Percentiles rank a stretch among this genome's conserved stretches.
Evolutionary conservation across 2,888 invertebrate species (phyloP).

Genomic region (Melinaea menophilus): DNA sequence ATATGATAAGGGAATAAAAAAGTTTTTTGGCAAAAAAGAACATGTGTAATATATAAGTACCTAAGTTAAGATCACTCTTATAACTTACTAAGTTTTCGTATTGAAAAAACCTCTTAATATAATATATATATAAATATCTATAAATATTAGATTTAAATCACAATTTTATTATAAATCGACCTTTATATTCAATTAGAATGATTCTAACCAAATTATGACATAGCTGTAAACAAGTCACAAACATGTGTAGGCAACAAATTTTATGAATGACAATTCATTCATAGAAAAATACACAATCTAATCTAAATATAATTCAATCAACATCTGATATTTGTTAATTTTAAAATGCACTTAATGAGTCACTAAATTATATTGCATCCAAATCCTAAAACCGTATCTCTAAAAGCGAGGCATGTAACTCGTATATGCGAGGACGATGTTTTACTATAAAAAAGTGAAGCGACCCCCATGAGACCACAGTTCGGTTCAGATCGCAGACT

Average conservation of each 20-base stretch:
- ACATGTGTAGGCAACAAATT: conserved; percentile 37
- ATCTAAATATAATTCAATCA: neutral
- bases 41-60: too few relatives aligned
- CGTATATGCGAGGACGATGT: conserved; percentile 57
- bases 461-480: conserved; percentile 62
- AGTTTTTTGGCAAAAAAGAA: too few relatives aligned
- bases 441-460: conserved; percentile 65
- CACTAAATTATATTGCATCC: neutral
- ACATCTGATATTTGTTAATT: neutral
- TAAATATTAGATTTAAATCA: conserved; percentile 16
- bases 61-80: too few relatives aligned
- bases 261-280: conserved; percentile 32
- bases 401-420: conserved; percentile 41
- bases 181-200: conserved; percentile 44
- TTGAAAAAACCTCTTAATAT: neutral
- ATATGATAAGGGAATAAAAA: too few relatives aligned
- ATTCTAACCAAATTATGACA: conserved; percentile 35
- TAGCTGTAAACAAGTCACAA: conserved; percentile 37
- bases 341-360: neutral
- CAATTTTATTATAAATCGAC: conserved; percentile 36
- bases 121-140: conserved; percentile 13
- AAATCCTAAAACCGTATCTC: conserved; percentile 32
- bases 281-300: conserved; percentile 15
- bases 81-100: neutral
- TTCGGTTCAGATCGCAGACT: conserved; percentile 55